A percentile compares a stretch with the other conserved stretches of the same genome.
Conservation (phyloP, 2,888 invertebrate species). For the Lasioglossum marginatum region DNA sequence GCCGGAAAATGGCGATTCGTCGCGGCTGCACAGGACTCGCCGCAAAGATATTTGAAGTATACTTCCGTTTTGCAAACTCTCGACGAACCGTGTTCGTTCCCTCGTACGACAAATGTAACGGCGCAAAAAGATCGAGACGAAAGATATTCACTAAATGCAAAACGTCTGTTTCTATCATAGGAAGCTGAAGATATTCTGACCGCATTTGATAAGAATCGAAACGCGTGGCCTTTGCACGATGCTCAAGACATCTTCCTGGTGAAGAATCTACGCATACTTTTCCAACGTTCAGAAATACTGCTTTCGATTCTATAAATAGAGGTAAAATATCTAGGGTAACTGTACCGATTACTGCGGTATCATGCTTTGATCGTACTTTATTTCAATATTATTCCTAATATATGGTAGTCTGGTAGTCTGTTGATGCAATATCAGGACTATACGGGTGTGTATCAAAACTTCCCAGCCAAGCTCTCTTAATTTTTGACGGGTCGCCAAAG, state of each 20-base stretch:
- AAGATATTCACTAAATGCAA: conserved; percentile 17
- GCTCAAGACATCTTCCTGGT: neutral
- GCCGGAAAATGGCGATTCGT: neutral
- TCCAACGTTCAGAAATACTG: neutral
- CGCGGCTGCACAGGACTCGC: neutral
- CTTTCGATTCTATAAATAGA: neutral
- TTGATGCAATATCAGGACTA: no score
- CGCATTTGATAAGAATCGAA: conserved; percentile 31
- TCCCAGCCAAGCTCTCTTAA: no score
- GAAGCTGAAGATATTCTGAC: neutral
- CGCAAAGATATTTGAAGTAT: neutral
- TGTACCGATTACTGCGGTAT: no score
- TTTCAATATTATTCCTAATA: no score
- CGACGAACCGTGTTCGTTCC: no score
- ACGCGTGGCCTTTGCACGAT: neutral
- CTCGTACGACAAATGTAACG: conserved; percentile 30
- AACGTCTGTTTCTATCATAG: conserved; percentile 35
- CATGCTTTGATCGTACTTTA: no score
- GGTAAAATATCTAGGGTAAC: no score
- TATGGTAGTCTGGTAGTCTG: no score
- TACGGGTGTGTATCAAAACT: no score
- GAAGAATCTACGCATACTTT: neutral
- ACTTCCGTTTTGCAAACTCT: conserved; percentile 15
- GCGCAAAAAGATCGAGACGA: conserved; percentile 7
- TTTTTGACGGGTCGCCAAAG: no score